Base-by-base conservation (phyloP, 2,888 invertebrate species). In the Craniophora ligustri region DNA sequence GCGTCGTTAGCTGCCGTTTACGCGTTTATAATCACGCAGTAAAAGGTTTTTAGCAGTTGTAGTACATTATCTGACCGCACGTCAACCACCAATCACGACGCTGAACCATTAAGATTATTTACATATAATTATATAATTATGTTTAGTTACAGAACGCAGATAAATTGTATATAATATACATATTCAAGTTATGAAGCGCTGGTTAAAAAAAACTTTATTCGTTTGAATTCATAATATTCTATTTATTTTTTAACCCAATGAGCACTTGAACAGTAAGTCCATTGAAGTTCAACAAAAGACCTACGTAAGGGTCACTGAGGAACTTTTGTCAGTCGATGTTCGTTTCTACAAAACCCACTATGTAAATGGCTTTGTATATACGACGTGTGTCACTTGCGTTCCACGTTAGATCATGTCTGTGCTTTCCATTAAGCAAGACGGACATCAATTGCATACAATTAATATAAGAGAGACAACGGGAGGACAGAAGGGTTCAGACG, bases 1-100 rank as follows among this genome's bases (percentile, higher is more conserved):
- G 69, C 69, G 65, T 69, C 61, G 50, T 51, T 68, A 60, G 57
- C 59, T 50, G 48, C 65, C 62, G 70, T 72, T 76, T 72, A 73
- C 55, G 62, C 67, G 51, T 53, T 59, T 53, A 61, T 63, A 65
- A 72, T 65, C 51, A 55, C 44, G 40, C 62, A 48, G 65, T 69
- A 75, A 68, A 73, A 62, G 66, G 58, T 66, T 67, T 62, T 62
- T 59, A 67, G 54, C 48, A 51, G 42, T 60, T 18, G 40, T 13
- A 51, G 34, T 32, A 46, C 19, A 68, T 61, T 67, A 65, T 67
- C 60, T 39, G 39, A 34, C 21, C n/a, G 30, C 39, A 44, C 36
- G 60, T 73, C 63, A 58, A 57, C 51, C 40, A 15, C 45, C 23
- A 51, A 61, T 72, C 55, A 38, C 26, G 41, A 54, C 50, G 32